A percentile compares a stretch with the other conserved stretches of the same genome.
phyloP scores from a whole-genome alignment of 2,888 invertebrate species.

The Eristalinus sepulchralis region DNA sequence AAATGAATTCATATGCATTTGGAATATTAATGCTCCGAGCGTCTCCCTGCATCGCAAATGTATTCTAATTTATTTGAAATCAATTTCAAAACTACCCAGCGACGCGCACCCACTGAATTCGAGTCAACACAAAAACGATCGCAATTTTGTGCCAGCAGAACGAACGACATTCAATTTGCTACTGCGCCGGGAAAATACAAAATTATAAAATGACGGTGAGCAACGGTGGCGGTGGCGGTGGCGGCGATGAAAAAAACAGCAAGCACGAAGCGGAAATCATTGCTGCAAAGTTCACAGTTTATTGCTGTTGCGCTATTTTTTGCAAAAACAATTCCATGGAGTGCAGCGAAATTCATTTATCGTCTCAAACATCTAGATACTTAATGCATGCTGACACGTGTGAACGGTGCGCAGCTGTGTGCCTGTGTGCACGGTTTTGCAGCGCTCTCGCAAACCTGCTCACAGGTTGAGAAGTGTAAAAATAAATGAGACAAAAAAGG shows the following conservation, averaged over 20 bases:
- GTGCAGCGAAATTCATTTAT: not conserved
- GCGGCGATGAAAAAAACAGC: not conserved
- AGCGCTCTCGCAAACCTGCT: not conserved
- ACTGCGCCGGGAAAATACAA: not conserved
- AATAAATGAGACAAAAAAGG: too few species aligned
- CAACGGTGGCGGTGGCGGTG: not conserved
- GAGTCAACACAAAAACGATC: not conserved
- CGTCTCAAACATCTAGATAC: not conserved
- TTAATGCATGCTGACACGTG: not conserved
- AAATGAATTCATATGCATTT: not conserved
- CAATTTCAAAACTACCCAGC: not conserved
- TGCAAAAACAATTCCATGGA: not conserved
- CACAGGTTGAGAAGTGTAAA: not conserved
- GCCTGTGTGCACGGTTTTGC: not conserved
- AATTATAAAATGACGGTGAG: not conserved
- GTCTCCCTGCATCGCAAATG: too few species aligned
- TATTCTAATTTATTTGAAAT: not conserved
- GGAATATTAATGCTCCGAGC: not conserved
- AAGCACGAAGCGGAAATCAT: not conserved
- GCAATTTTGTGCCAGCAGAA: not conserved
- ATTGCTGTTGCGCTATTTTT: not conserved
- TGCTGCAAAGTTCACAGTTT: not conserved
- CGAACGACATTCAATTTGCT: not conserved
- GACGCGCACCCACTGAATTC: not conserved
- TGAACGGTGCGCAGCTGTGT: not conserved